These are phyloP conservation scores for Bemisia tabaci DNA, from an alignment of 1,140 invertebrate species.

Conservation along the genomic window DNA sequence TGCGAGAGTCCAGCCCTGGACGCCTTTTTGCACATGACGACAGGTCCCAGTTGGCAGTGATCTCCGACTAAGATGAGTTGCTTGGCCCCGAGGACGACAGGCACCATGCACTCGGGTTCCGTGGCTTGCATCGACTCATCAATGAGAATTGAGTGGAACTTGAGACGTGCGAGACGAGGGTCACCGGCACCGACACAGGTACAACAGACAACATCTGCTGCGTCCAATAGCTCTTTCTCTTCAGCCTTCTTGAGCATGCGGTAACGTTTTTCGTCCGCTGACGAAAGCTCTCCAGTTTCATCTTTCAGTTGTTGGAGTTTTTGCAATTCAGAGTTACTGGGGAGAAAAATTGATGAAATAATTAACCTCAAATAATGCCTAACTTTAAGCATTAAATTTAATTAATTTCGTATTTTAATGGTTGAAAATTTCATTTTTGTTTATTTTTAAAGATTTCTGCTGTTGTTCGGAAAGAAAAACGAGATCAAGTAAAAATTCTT, in stretches of 20 bases:
- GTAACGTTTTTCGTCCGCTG: constrained; percentile 88
- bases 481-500: too few species aligned
- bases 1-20: constrained; percentile 92
- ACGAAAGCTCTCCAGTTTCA: constrained; percentile 89
- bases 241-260: constrained; percentile 78
- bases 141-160: constrained; percentile 95
- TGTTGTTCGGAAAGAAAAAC: too few species aligned
- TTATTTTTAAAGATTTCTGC: too few species aligned
- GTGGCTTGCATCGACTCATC: constrained; percentile 96
- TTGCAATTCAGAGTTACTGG: constrained; percentile 73
- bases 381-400: too few species aligned
- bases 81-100: constrained; percentile 93
- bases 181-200: constrained; percentile 98
- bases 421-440: too few species aligned
- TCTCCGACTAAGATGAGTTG: constrained; percentile 92
- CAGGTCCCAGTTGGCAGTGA: constrained; percentile 96
- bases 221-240: constrained; percentile 83
- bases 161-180: constrained; percentile 73
- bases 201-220: constrained; percentile 97
- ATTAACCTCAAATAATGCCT: too few species aligned
- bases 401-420: too few species aligned
- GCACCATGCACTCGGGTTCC: constrained; percentile 97
- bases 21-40: constrained; percentile 99
- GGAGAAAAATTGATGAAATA: constrained; percentile 3
- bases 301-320: constrained; percentile 96